Percentiles rank a stretch among this genome's conserved stretches.
phyloP scores from a whole-genome alignment of 2,797 vertebrate genomes.

The Pangasius macronema region DNA sequence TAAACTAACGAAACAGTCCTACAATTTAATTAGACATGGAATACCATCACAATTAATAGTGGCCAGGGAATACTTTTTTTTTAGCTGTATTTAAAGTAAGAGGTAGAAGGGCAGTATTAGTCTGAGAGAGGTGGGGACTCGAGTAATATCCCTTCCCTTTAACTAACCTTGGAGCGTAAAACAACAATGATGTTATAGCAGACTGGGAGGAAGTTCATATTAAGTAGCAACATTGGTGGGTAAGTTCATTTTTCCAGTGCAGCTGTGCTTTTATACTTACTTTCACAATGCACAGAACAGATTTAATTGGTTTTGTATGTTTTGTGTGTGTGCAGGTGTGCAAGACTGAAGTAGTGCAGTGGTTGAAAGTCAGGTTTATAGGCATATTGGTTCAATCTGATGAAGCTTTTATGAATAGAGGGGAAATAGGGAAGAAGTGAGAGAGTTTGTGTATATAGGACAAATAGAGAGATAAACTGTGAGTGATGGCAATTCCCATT shows the following conservation, averaged over 20 bases:
- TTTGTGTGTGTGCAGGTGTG: conserved; percentile 21
- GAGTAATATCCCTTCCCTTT: conserved; percentile 60
- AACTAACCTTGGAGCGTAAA: conserved; percentile 68
- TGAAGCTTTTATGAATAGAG: not conserved
- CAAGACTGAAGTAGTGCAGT: conserved; percentile 22
- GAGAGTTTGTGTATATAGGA: no score
- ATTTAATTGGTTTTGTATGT: conserved; percentile 26
- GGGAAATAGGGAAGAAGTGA: no score
- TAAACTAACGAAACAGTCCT: not conserved
- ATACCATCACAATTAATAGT: not conserved
- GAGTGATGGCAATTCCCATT: not conserved
- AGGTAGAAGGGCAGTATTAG: conserved; percentile 34
- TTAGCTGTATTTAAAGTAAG: not conserved
- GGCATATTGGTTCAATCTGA: not conserved
- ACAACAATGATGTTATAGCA: conserved; percentile 75
- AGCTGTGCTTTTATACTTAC: conserved; percentile 64
- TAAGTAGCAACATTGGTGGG: conserved; percentile 67
- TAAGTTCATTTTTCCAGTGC: conserved; percentile 65
- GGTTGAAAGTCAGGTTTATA: not conserved
- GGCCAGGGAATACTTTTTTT: not conserved
- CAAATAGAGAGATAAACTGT: not conserved
- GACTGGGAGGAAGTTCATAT: conserved; percentile 69
- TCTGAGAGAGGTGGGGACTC: conserved; percentile 34
- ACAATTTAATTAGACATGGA: not conserved
- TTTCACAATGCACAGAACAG: conserved; percentile 9